Base-by-base conservation (phyloP, 2,113 vertebrate species). In the Brienomyrus longianalis region DNA sequence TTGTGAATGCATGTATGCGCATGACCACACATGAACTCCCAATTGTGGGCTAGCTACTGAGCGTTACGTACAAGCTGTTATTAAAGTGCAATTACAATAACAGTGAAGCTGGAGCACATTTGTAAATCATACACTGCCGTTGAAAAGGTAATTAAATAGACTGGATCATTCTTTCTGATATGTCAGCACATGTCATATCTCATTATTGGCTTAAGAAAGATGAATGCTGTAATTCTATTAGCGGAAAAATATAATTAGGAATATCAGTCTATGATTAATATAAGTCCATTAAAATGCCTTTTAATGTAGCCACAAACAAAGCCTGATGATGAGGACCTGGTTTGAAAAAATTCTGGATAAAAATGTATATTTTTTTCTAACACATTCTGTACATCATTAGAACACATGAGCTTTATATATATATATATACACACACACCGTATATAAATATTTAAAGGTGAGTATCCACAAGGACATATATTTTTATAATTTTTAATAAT, bases 191-290 rank as follows among this genome's bases (percentile, higher is more conserved):
- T 87, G 85, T 87, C 85, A 87, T 50, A 87, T 87, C 85, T 35
- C 85, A 87, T 87, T 87, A 87, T 54, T 54, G 50, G 85, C 31
- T 51, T 87, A 87, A 87, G 51, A 87, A 54, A 27, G 85, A 87
- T 87, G 51, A 87, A 87, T 87, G 51, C 85, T 31, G 9, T 54
- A 87, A 87, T 87, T 87, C 85, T 87, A 87, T 87, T 87, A 87
- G 51, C 27, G 51, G 85, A 87, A 87, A 87, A 87, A 87, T 87
- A 87, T 87, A 87, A 87, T 87, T 87, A 87, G 48, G 85, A 87
- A 19, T 87, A 87, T 87, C 85, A 50, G 27, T 2, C 50, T 47
- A 10, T 87, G 48, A 87, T 87, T 87, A 87, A 87, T 86, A 86
- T 54, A 86, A 52, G 85, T 87, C 27, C 85, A 87, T 87, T 87